Base-by-base conservation (phyloP, 2,888 invertebrate species). In the Noctua janthe region DNA sequence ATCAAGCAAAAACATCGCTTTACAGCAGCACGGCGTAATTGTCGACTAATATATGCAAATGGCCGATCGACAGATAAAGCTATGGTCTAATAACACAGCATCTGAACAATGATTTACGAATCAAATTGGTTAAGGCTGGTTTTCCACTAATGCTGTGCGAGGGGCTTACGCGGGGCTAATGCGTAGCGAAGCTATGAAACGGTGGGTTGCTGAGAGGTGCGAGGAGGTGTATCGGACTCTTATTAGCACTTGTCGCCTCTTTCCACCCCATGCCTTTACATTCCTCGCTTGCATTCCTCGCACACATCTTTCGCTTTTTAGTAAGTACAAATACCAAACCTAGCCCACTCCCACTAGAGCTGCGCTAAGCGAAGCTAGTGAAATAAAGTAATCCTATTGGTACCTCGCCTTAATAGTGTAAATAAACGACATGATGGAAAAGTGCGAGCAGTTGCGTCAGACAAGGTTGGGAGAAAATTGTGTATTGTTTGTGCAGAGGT, bases 11-110 rank as follows among this genome's bases (percentile, higher is more conserved):
- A 86, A 82, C 77, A 77, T n/a, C 59, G 73, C 54, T 82, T 76
- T 73, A 87, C 72, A 76, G 82, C 62, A 80, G 74, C 85, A 56
- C 72, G 69, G 72, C 71, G 74, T 82, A 84, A 89, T 89, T 87
- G 81, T 80, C 78, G 72, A 80, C 66, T 82, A 89, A 89, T 89
- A 78, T 88, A 89, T 88, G 89, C 80, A 90, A 88, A 90, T 90
- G 76, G 78, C 71, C 51, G 87, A 88, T 89, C 67, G 74, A 78
- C 66, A 81, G 87, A 90, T 85, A 87, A 35, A 80, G 75, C 75
- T 67, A 64, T 71, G 80, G 73, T 83, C 71, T 84, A 81, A 84
- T 85, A 88, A 84, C 77, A 72, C 71, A 74, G 82, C 72, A 71
- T 80, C 85, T 47, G 62, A 85, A 73, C 81, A 73, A 84, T 82